Evolutionary conservation across 2,113 vertebrate species (phyloP).

Genomic region (Rynchops niger): DNA sequence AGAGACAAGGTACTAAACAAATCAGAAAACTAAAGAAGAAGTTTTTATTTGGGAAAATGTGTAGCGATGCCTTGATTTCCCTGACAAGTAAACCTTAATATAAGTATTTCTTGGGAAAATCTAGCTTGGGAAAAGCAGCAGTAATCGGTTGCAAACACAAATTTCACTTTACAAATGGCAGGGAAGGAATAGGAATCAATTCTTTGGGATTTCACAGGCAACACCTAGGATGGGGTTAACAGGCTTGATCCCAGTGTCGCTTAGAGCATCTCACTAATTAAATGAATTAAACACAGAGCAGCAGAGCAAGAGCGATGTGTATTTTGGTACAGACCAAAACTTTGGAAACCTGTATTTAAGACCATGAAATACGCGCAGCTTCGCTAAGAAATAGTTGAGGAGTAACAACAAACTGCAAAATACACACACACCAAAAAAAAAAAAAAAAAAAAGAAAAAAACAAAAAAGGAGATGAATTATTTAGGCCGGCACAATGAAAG

Average conservation of each 20-base stretch:
- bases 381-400: background rate
- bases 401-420: background rate
- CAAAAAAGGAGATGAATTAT: conserved; percentile 12
- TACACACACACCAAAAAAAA: background rate
- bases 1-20: background rate
- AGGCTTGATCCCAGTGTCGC: background rate
- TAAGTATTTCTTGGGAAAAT: background rate
- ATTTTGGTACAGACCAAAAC: background rate
- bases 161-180: background rate
- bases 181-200: background rate
- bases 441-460: background rate
- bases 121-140: background rate
- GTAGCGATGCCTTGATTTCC: background rate
- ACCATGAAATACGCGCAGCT: background rate
- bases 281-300: background rate
- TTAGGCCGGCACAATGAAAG: background rate
- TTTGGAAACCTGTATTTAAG: background rate
- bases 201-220: background rate
- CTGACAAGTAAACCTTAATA: background rate
- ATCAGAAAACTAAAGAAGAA: background rate
- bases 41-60: background rate
- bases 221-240: background rate
- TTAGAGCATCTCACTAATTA: background rate
- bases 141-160: background rate
- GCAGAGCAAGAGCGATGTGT: background rate